Evolutionary conservation across 2,113 vertebrate genomes (phyloP), one percentile per base, ranked within the genome.

Genomic region (Colius striatus): DNA sequence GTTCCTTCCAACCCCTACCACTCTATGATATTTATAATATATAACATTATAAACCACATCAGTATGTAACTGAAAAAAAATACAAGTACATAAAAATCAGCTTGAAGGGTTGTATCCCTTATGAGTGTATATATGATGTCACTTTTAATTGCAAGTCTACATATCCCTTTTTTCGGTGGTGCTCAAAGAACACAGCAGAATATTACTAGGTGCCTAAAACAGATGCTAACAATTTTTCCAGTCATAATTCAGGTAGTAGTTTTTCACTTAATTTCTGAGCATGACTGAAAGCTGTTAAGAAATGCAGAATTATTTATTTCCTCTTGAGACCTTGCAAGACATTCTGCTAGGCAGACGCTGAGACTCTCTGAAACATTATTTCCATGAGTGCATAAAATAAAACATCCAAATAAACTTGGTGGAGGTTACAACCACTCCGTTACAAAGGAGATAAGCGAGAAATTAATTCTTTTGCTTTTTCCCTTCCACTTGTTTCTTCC

Each of bases 211-310:
- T 47, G 55, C 22, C 32, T 84, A 26, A 91, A 91, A 34, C 16
- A 91, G 51, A 47, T 94, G 55, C 71, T 94, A 22, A 29, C 17
- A 85, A 15, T 66, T 85, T 94, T 96, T 92, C 74, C 36, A 47
- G 41, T 27, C 21, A 27, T 77, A 83, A 67, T 84, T 77, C 43
- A 36, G 34, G 71, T 65, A 27, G 41, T n/a, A 50, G 8, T n/a
- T 95, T 87, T 77, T 57, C 9, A 55, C 22, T 50, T 67, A 11
- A 55, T 90, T 96, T 91, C 68, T 71, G 68, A 84, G 53, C 68
- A 48, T 32, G 60, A 11, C 53, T 45, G 34, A 88, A 88, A 81
- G 29, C 48, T 75, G 27, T 73, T 74, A 93, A 91, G 72, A 77
- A 86, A 75, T 47, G 65, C 2, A 22, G 53, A 91, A 93, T 80